Percentiles rank a stretch among this genome's conserved stretches.
Evolutionary conservation across 2,888 invertebrate genomes (phyloP).

Genomic region (Drosophila pseudotakahashii): DNA sequence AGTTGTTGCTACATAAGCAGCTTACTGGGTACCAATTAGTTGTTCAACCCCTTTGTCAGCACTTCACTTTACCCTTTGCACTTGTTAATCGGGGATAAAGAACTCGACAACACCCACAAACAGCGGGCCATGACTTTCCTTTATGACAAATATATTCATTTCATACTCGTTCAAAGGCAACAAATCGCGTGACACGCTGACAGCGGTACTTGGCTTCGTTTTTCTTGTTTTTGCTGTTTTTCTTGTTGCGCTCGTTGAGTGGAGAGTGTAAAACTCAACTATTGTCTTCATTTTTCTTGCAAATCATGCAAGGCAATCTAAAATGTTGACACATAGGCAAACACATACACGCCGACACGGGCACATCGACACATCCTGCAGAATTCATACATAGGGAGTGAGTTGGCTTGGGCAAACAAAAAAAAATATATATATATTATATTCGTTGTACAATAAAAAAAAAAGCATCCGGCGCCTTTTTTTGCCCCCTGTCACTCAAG

Average conservation of each 20-base stretch:
- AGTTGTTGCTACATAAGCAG: not conserved
- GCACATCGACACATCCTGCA: constrained; percentile 36
- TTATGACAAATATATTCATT: constrained; percentile 77
- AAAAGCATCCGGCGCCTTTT: constrained; percentile 41
- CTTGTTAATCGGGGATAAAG: constrained; percentile 61
- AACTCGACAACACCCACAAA: constrained; percentile 50
- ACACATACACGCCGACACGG: constrained; percentile 45
- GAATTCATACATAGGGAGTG: not conserved
- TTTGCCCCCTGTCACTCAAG: constrained; percentile 63
- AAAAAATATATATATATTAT: no score
- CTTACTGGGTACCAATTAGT: constrained; percentile 8
- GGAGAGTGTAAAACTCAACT: constrained; percentile 73
- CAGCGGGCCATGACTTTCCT: constrained; percentile 65
- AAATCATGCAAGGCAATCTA: constrained; percentile 77
- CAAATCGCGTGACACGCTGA: constrained; percentile 74
- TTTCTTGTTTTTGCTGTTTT: constrained; percentile 12
- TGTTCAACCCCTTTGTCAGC: not conserved
- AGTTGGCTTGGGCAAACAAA: constrained; percentile 3
- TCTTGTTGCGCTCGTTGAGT: constrained; percentile 36
- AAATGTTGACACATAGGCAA: constrained; percentile 74
- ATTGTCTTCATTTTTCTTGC: constrained; percentile 80
- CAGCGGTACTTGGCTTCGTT: constrained; percentile 55
- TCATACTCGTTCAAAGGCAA: constrained; percentile 71
- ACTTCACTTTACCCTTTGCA: constrained; percentile 20
- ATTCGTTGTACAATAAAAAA: no score